Evolutionary conservation across 2,113 vertebrate genomes (phyloP), one percentile per base, ranked within the genome.

Genomic region (Onychostruthus taczanowskii): DNA sequence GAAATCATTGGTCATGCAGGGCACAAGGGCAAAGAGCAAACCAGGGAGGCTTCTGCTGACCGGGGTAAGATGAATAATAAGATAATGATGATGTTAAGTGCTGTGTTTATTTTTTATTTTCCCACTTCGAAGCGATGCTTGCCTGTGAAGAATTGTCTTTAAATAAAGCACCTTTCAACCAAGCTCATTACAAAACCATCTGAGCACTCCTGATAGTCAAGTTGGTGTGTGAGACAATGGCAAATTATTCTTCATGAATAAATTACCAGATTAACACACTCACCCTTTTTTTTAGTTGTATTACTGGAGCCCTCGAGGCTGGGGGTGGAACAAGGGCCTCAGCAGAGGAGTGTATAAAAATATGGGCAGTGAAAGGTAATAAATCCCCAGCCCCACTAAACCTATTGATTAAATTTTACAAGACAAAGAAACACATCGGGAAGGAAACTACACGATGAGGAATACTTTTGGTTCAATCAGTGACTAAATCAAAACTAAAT

Each of bases 101-200:
- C 13, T 23, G 18, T 83, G 59, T 86, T 96, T 93, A 55, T 93
- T 94, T 79, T 53, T 44, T 64, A 53, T 79, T 44, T 96, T 90
- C 72, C 87, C 33, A 12, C 44, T 77, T 67, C 0, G 2, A 90
- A 94, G 43, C 11, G 11, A 80, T 5, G 3, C 64, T 92, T 72
- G 63, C 63, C 82, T 24, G 27, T 46, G 70, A 91, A 85, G 74
- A 89, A 87, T 1, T 95, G 61, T 26, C 52, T 80, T 92, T 72
- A 96, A 94, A 90, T 72, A 86, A 95, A 95, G 52, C 68, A 96
- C 87, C 93, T 97, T 93, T 81, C 79, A 77, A 93, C 86, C 73
- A 85, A 86, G 79, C 78, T 95, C 55, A 41, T 88, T 90, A 74
- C 67, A 84, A 94, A 96, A 75, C 76, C 90, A 86, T 88, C 82